These are phyloP conservation scores for Metellina segmentata DNA, from an alignment of 2,888 invertebrate species.

Conservation along the genomic window DNA sequence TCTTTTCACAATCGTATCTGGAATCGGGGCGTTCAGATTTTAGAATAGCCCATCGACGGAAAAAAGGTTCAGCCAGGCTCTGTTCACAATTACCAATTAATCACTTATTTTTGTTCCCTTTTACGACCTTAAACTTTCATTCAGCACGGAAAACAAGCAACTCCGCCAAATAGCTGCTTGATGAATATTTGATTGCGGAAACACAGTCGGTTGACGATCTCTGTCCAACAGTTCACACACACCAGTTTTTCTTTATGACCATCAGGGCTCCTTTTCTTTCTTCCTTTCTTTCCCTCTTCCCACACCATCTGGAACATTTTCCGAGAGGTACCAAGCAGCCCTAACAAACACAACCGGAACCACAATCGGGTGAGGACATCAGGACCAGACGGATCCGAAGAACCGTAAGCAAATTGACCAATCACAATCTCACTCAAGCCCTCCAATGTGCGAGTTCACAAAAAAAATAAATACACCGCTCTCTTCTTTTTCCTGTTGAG, in stretches of 20 bases:
- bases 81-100: too few relatives aligned
- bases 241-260: background rate
- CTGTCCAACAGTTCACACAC: background rate
- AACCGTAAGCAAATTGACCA: slow-evolving; percentile 56
- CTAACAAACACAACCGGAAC: slow-evolving; percentile 30
- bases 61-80: too few relatives aligned
- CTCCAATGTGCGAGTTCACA: background rate
- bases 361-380: slow-evolving; percentile 9
- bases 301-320: slow-evolving; percentile 2
- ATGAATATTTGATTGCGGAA: slow-evolving; percentile 1
- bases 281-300: background rate
- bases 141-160: too few relatives aligned
- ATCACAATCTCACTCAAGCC: slow-evolving; percentile 26
- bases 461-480: too few relatives aligned
- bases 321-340: slow-evolving; percentile 27
- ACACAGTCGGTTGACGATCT: background rate
- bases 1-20: too few relatives aligned
- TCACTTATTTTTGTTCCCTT: too few relatives aligned
- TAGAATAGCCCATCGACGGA: too few relatives aligned
- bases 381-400: slow-evolving; percentile 30
- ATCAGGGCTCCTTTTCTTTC: too few relatives aligned
- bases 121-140: too few relatives aligned
- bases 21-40: too few relatives aligned
- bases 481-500: background rate
- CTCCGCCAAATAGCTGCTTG: background rate